A percentile compares a stretch with the other conserved stretches of the same genome.
phyloP scores from a whole-genome alignment of 2,888 invertebrate species.

The Drosophila mayaguana region DNA sequence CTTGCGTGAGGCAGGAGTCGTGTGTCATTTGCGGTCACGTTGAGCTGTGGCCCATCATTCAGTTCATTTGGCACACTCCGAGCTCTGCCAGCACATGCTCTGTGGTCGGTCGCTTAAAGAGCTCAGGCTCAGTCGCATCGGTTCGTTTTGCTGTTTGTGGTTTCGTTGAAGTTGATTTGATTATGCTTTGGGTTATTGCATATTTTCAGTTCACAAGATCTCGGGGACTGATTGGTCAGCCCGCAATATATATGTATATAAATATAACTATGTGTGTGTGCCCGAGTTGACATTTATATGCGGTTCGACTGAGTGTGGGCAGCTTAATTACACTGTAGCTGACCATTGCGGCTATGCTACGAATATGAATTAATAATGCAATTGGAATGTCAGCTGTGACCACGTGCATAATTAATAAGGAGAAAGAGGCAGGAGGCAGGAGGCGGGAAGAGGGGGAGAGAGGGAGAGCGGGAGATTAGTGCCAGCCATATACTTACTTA shows the following conservation, averaged over 20 bases:
- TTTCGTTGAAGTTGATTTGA: constrained; percentile 40
- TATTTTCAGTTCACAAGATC: constrained; percentile 3
- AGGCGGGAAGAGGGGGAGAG: background rate
- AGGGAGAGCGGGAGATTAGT: background rate
- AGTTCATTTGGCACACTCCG: constrained; percentile 24
- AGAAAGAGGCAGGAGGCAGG: background rate
- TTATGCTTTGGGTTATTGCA: constrained; percentile 19
- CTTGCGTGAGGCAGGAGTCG: background rate
- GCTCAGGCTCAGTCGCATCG: constrained; percentile 8
- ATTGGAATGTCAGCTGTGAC: constrained; percentile 10
- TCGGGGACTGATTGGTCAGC: background rate
- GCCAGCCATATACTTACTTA: constrained; percentile 38
- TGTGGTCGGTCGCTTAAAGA: constrained; percentile 11
- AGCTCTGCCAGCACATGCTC: constrained; percentile 8
- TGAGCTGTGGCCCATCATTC: constrained; percentile 13
- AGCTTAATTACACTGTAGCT: constrained; percentile 43
- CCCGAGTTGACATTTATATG: constrained; percentile 45
- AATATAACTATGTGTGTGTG: background rate
- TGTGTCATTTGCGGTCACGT: constrained; percentile 30
- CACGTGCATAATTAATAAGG: constrained; percentile 47
- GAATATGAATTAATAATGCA: constrained; percentile 56
- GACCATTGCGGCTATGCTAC: constrained; percentile 10
- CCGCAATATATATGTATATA: no score
- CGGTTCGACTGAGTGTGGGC: constrained; percentile 18
- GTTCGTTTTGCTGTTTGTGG: constrained; percentile 18